Evolutionary conservation across 2,797 vertebrate species (phyloP).

Genomic region (Miichthys miiuy): DNA sequence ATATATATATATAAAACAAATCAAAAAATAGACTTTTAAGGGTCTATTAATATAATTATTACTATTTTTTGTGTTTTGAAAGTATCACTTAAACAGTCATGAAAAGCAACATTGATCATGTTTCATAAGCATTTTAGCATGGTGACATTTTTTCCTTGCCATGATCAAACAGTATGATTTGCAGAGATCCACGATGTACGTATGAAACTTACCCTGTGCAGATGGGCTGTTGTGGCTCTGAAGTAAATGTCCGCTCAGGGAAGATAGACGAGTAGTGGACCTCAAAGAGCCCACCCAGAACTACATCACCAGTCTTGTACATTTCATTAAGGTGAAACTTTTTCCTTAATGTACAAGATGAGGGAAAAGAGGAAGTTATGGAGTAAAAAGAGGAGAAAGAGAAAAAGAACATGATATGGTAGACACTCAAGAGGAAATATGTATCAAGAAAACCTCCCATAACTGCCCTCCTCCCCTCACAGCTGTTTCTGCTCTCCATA

Average conservation of each 20-base stretch:
- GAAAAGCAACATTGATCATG: background rate
- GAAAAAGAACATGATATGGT: constrained; percentile 11
- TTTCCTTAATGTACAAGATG: constrained; percentile 48
- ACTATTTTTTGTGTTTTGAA: too few species aligned
- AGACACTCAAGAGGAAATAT: constrained; percentile 1
- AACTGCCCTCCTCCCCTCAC: constrained; percentile 4
- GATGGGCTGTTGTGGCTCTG: constrained; percentile 71
- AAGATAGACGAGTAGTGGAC: constrained; percentile 75
- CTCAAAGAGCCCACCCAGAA: constrained; percentile 81
- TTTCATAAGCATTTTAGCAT: background rate
- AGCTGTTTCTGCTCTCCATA: background rate
- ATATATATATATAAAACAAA: too few species aligned
- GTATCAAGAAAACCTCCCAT: constrained; percentile 37
- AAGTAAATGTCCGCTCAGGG: constrained; percentile 74
- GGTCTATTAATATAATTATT: too few species aligned
- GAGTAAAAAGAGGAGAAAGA: constrained; percentile 9
- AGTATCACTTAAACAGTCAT: too few species aligned
- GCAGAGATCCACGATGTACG: background rate
- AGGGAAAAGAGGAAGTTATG: background rate
- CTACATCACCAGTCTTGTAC: constrained; percentile 72
- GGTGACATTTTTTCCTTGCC: background rate
- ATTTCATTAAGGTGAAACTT: constrained; percentile 64
- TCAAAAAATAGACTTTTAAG: too few species aligned
- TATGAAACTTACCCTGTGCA: constrained; percentile 62
- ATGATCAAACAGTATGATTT: background rate